These are phyloP conservation scores for Trachurus trachurus DNA, from an alignment of 2,797 vertebrate species.

Conservation along the genomic window DNA sequence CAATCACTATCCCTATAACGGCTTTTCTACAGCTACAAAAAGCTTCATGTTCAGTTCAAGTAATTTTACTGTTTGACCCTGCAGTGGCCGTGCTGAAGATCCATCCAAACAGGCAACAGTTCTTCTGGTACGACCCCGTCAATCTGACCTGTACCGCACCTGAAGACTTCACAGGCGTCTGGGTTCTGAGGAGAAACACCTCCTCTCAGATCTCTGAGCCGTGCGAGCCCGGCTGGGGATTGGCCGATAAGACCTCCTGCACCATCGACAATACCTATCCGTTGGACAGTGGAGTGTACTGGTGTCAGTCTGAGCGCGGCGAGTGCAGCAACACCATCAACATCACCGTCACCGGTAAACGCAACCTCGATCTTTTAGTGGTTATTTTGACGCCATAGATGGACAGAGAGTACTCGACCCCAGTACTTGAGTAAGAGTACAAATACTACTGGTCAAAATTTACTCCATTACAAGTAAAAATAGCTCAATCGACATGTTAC, in stretches of 20 bases:
- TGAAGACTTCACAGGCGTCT: not conserved
- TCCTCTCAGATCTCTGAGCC: fast-evolving
- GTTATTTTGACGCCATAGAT: no score
- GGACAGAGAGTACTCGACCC: no score
- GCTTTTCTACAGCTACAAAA: no score
- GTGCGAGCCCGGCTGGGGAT: not conserved
- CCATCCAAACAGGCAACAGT: constrained; percentile 31
- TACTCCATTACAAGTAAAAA: no score
- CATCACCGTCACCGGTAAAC: constrained; percentile 33
- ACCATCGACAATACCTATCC: fast-evolving
- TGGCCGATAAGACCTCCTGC: not conserved
- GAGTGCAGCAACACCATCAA: constrained; percentile 16
- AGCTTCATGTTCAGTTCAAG: no score
- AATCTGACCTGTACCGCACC: not conserved
- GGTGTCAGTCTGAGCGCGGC: constrained; percentile 45
- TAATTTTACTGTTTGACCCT: not conserved
- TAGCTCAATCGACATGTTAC: no score
- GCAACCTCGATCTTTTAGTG: not conserved
- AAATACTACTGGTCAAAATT: no score
- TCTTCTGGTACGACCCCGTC: constrained; percentile 22
- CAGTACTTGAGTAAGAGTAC: no score
- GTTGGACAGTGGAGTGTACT: constrained; percentile 45
- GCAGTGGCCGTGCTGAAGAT: constrained; percentile 22
- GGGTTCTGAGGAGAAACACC: constrained; percentile 25
- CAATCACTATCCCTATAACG: no score